Percentiles rank a stretch among this genome's conserved stretches.
Conservation (phyloP, 2,797 vertebrate genomes). For the Coendou prehensilis region DNA sequence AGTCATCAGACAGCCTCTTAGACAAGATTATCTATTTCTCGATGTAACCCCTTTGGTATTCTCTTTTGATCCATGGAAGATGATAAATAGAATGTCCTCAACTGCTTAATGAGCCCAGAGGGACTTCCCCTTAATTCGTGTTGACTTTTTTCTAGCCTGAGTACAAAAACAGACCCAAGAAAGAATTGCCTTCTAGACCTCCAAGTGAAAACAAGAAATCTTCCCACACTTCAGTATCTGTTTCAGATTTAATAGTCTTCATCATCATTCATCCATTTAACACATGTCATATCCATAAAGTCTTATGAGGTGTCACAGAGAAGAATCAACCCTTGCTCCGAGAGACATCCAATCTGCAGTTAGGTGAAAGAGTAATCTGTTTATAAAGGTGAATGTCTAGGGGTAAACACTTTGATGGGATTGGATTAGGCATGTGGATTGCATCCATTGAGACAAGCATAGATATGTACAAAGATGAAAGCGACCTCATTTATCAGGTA, state of each 20-base stretch:
- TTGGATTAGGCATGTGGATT: not conserved
- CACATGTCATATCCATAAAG: accelerated
- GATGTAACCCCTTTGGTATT: not conserved
- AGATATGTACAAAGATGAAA: not conserved
- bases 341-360: not conserved
- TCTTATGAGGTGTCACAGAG: not conserved
- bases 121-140: constrained; percentile 56
- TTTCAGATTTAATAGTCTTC: not conserved
- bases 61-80: constrained; percentile 29
- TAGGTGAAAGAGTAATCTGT: not conserved
- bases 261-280: not conserved
- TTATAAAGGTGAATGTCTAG: not conserved
- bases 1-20: constrained; percentile 37
- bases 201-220: constrained; percentile 62
- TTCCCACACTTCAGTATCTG: constrained; percentile 41
- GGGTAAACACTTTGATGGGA: not conserved
- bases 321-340: not conserved
- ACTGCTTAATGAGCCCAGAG: constrained; percentile 57
- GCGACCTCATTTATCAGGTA: not conserved
- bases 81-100: constrained; percentile 69
- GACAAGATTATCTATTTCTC: constrained; percentile 57
- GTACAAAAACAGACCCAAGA: constrained; percentile 66
- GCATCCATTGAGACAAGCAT: not conserved
- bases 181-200: constrained; percentile 42
- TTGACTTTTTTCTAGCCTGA: constrained; percentile 21